Evolutionary conservation across 2,888 invertebrate species (phyloP), one percentile per base, ranked within the genome.

Genomic region (Odontothrips loti): DNA sequence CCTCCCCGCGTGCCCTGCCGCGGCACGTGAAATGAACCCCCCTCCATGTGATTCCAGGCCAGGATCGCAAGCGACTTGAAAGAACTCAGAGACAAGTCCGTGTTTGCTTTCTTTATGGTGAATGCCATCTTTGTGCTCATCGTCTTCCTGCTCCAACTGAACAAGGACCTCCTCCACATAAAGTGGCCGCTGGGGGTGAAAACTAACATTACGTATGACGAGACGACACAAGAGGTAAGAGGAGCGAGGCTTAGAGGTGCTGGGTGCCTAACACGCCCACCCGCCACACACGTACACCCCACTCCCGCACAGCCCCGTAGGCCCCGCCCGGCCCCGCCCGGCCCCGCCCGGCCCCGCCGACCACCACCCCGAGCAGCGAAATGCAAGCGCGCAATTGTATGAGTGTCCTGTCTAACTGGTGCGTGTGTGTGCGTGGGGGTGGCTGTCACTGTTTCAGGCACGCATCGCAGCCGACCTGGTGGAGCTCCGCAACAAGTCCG

Each of bases 101-200:
- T 97, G 84, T 97, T 98, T 90, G 95, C 94, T 85, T 98, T 99
- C 92, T 96, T 98, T 91, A 99, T 99, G 98, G 89, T 97, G 89
- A 99, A 99, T 90, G 96, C 98, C 85, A 93, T 99, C 86, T 99
- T 99, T 93, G 97, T 99, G 86, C 93, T 99, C 88, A 96, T 98
- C 89, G 97, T 99, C 85, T 96, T 99, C 90, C 94, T 99, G 88
- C 94, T 99, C 87, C 99, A 99, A 91, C 91, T 98, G 89, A 97
- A 98, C 91, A 98, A 98, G 92, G 97, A 98, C 89, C 93, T 94
- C 87, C 91, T 98, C 86, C 97, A 98, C 90, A 91, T 98, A 88
- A 96, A 96, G 89, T 98, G 98, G 98, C 98, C 98, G 81, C 93
- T 96, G 86, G 96, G 96, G 90, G 94, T 96, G 87, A 95, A 94